Evolutionary conservation across 1,140 invertebrate species (phyloP), one percentile per base, ranked within the genome.

Genomic region (Drosophila triauraria): DNA sequence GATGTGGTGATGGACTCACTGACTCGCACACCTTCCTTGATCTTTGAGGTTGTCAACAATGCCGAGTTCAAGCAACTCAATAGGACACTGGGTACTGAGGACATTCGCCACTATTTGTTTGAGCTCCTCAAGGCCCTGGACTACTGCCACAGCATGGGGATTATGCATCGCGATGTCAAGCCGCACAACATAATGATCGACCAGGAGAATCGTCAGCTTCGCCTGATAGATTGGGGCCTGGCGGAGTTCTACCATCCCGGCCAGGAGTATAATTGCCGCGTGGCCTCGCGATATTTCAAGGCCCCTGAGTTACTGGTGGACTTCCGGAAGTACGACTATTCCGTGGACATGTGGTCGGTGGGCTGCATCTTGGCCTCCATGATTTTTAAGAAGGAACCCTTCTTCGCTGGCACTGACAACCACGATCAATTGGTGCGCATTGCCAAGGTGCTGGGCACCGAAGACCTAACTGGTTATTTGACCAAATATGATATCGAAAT

Each of bases 141-240:
- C 94, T 99, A 98, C 93, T 99, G 99, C 94, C 99, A 99, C 94
- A 99, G 98, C 95, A 99, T 99, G 98, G 99, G 99, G 80, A 99
- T 99, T 87, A 99, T 99, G 99, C 99, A 99, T 95, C 95, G 98
- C 93, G 98, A 99, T 95, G 98, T 99, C 27, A 99, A 99, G 94
- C 99, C 99, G 83, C 99, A 99, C 94, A 99, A 99, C 95, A 98
- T 99, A 42, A 99, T 99, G 98, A 99, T 99, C 93, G 99, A 99
- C 94, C 99, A 99, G 94, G 98, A 99, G 94, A 99, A 98, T 94
- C 96, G 98, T 93, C 99, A 99, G 95, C 94, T 99, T 84, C 97
- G 99, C 82, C 95, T 99, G 75, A 99, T 99, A 92, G 99, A 99
- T 94, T 99, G 99, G 99, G 99, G 99, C 75, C 94, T 99, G 91